Base-by-base conservation (phyloP, 1,140 invertebrate species). In the Protaetia brevitarsis region DNA sequence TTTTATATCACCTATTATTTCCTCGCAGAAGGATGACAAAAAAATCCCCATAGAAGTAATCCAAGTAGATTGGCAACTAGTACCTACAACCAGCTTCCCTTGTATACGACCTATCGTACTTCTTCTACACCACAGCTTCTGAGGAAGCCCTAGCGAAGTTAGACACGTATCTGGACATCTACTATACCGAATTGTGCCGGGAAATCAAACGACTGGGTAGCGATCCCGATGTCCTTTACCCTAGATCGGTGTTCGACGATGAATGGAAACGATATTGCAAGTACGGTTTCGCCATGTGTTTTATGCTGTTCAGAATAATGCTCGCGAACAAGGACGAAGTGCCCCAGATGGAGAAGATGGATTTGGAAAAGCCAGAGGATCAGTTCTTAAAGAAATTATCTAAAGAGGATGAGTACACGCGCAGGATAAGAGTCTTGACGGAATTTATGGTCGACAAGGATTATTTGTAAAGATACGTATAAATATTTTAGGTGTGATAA, bases 31-130 rank as follows among this genome's bases (percentile, higher is more conserved):
- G 13, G 57, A 11, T 5, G 8, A 28, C 26, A n/a, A 4, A 2
- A 16, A 8, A 26, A 59, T 29, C 8, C 57, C 57, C 13, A 59
- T 30, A 7, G 79, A 84, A 29, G 72, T 81, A 13, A 59, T 41
- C 34, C 68, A 86, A 0, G 63, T 86, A 6, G 85, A 87, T 67
- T 83, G 82, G 73, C 85, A 86, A 70, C 71, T 86, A 5, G 74
- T 78, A 6, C n/a, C n/a, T n/a, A n/a, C 75, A 82, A 6, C 80
- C 82, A 60, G 77, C 80, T 2, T 85, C 84, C 4, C 85, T 85
- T 4, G 79, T 83, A 0, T 80, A 79, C 1, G 85, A 86, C 63
- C 67, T 87, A 34, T 79, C 78, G 0, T 83, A 85, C 66, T 83
- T 82, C 62, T 73, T 87, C 3, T 86, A 82, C 66, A 80, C 79